Evolutionary conservation across 2,888 invertebrate genomes (phyloP), one percentile per base, ranked within the genome.

Genomic region (Caenorhabditis sulstoni): DNA sequence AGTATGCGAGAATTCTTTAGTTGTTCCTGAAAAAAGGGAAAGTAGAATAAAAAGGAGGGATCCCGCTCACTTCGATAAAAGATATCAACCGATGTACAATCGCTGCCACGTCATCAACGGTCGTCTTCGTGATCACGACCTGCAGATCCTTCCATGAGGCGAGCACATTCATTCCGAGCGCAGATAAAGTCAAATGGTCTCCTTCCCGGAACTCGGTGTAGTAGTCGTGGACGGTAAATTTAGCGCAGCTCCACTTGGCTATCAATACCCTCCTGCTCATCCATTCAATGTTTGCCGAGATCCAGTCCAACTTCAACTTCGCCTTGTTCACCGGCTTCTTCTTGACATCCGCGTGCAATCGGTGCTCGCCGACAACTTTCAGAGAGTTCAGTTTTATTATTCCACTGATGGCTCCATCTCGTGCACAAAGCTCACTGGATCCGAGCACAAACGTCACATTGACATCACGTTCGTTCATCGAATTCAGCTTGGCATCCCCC

Each of bases 251-350:
- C 79, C 79, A 79, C 55, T 77, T 74, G 11, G 94, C 94, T 94
- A 98, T 95, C 77, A 98, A 92, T 71, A 96, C 96, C 45, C 95
- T 94, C n/a, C 96, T 95, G 79, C 97, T 97, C 98, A 98, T 98
- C 92, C 98, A 98, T 92, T 98, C 98, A 74, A 98, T 92, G 20
- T 97, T 93, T 85, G 96, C 93, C 20, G 85, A 82, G 23, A 88
- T 65, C 58, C 78, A 73, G 1, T 77, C 81, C 37, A 89, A 41
- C 50, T 82, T 59, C n/a, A 87, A 22, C 11, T 79, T 77, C 12
- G 79, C 79, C n/a, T 78, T 74, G 59, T 87, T 88, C 11, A 79
- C 73, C 11, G 89, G 89, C 1, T 85, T 61, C 11, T 71, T 75
- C 78, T 88, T 77, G 20, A 80, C 22, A 49, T 74, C 81, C 41